phyloP scores from a whole-genome alignment of 2,888 invertebrate species.

The Shargacucullia verbasci region DNA sequence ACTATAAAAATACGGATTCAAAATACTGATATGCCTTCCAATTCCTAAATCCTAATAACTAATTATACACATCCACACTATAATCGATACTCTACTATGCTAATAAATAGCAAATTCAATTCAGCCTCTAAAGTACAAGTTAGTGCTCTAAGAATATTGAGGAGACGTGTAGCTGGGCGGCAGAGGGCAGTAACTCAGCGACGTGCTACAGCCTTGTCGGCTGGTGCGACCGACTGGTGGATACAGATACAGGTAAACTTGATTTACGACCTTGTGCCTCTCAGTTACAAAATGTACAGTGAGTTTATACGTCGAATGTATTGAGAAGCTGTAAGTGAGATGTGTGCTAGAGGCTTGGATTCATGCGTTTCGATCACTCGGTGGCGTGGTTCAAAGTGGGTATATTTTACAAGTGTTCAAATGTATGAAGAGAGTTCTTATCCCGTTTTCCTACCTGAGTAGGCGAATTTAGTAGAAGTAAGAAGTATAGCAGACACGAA shows the following conservation, averaged over 20 bases:
- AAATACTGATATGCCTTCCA: constrained; percentile 60
- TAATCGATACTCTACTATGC: constrained; percentile 80
- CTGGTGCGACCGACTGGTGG: constrained; percentile 44
- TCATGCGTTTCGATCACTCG: constrained; percentile 89
- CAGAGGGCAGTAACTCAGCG: constrained; percentile 81
- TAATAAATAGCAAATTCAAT: constrained; percentile 82
- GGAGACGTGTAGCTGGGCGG: constrained; percentile 84
- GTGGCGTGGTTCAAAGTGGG: constrained; percentile 87
- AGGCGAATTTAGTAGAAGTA: constrained; percentile 62
- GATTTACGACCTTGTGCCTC: constrained; percentile 84
- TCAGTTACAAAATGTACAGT: constrained; percentile 84
- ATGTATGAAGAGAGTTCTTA: constrained; percentile 79
- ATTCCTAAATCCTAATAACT: constrained; percentile 77
- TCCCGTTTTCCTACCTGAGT: constrained; percentile 71
- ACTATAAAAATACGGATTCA: constrained; percentile 32
- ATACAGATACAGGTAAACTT: constrained; percentile 52
- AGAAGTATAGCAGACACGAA: constrained; percentile 61
- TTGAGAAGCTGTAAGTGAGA: constrained; percentile 88
- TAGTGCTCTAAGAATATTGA: constrained; percentile 82
- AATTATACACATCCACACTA: constrained; percentile 81
- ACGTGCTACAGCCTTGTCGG: constrained; percentile 56
- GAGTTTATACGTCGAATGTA: constrained; percentile 83
- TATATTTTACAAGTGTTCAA: constrained; percentile 83
- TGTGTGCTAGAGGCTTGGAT: constrained; percentile 88
- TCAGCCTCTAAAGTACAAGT: constrained; percentile 85